These are phyloP conservation scores for Pterobdella sp. DNA, from an alignment of 2,888 invertebrate species.

Conservation along the genomic window DNA sequence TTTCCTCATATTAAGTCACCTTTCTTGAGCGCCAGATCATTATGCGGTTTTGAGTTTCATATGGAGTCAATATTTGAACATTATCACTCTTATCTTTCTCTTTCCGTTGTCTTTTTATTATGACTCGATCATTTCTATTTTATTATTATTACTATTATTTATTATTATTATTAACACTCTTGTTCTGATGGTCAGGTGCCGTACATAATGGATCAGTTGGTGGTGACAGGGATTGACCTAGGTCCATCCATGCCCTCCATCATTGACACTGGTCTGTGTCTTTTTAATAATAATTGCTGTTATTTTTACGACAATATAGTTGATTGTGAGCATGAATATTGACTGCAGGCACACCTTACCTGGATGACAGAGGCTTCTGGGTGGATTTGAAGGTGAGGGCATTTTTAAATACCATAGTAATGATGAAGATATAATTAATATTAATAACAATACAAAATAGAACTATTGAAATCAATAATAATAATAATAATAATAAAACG, in stretches of 20 bases:
- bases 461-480: too few relatives aligned
- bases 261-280: slow-evolving; percentile 30
- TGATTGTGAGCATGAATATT: not conserved
- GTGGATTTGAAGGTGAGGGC: slow-evolving; percentile 73
- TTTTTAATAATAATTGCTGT: not conserved
- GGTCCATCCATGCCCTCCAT: slow-evolving; percentile 54
- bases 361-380: slow-evolving; percentile 80
- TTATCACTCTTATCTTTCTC: not conserved
- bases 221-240: slow-evolving; percentile 67
- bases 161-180: not conserved
- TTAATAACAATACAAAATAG: too few relatives aligned
- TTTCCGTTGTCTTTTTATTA: not conserved
- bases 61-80: too few relatives aligned
- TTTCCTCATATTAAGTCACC: too few relatives aligned
- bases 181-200: slow-evolving; percentile 56
- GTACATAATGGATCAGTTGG: slow-evolving; percentile 75
- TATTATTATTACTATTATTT: not conserved
- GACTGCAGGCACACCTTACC: slow-evolving; percentile 55
- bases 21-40: too few relatives aligned
- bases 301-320: not conserved
- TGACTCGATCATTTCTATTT: not conserved
- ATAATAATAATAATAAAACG: too few relatives aligned
- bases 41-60: too few relatives aligned
- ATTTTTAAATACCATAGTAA: too few relatives aligned
- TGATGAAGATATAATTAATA: too few relatives aligned